Conservation (phyloP, 2,888 invertebrate genomes). For the Malacosoma neustria region DNA sequence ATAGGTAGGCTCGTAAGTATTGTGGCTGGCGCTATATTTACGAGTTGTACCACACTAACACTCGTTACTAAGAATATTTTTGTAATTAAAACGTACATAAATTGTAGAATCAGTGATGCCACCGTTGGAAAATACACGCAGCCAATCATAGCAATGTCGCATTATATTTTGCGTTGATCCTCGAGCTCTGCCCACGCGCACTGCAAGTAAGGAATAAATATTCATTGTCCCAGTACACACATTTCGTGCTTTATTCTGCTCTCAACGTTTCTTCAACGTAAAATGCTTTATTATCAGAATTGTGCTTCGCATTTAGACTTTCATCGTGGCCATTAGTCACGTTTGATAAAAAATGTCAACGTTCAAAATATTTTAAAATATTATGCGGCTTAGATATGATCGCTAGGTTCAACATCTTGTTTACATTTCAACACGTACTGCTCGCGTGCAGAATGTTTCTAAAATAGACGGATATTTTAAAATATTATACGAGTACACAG, state of each 20-base stretch:
- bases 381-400: neutral
- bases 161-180: slow-evolving; percentile 2
- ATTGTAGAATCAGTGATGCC: no score
- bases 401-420: neutral
- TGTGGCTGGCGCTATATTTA: neutral
- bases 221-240: slow-evolving; percentile 38
- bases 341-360: neutral
- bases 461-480: no score
- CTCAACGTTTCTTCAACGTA: neutral
- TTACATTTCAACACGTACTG: neutral
- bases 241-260: slow-evolving; percentile 37
- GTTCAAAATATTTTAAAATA: neutral
- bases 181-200: slow-evolving; percentile 42
- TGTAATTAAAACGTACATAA: no score
- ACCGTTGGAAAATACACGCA: no score
- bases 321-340: no score
- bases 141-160: neutral
- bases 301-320: neutral
- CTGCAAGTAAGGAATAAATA: slow-evolving; percentile 35
- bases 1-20: neutral
- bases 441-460: neutral
- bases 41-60: no score
- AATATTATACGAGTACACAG: no score
- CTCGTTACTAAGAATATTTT: no score
- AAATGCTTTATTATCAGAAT: neutral